Evolutionary conservation across 2,113 vertebrate genomes (phyloP), one percentile per base, ranked within the genome.

Genomic region (Micromys minutus): DNA sequence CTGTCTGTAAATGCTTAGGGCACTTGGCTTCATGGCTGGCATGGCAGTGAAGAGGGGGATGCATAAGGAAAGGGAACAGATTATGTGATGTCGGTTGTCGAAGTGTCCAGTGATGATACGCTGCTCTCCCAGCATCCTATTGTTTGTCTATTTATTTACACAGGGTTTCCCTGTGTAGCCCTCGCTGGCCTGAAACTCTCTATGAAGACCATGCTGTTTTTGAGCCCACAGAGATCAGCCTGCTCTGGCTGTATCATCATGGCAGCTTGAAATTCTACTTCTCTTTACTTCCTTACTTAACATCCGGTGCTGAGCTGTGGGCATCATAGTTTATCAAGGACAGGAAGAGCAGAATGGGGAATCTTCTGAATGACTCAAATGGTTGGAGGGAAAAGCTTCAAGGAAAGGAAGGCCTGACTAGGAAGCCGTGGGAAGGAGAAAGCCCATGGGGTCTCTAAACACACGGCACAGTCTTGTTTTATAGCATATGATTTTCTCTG

Each of bases 21-120:
- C 97, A 91, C 75, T 91, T 95, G 90, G 71, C 90, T 93, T 95
- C 93, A 92, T 55, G 36, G 67, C 83, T 93, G 74, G 83, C 90
- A 71, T 84, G 91, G 83, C 45, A 52, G 67, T 84, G 75, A 67
- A 26, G 87, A 93, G 90, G 91, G 91, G 95, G 93, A 92, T 65
- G 92, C 72, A 65, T 94, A 93, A 93, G 94, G 96, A 95, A 93
- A 61, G 13, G 39, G 93, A 95, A 88, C 90, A 96, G 96, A 96
- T 90, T 87, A 72, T 85, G 90, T 77, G 79, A 87, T 88, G 12
- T 81, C 76, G 92, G 91, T 77, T 93, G 90, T 94, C 89, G 93
- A 3, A 26, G 39, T 94, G 89, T 87, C 80, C 88, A 79, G 39
- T 75, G n/a, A 67, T 95, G 89, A 91, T 0, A 13, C 5, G 2